Percentiles rank a stretch among this genome's conserved stretches.
Conservation (phyloP, 2,113 vertebrate genomes). For the Elanus axillaris region DNA sequence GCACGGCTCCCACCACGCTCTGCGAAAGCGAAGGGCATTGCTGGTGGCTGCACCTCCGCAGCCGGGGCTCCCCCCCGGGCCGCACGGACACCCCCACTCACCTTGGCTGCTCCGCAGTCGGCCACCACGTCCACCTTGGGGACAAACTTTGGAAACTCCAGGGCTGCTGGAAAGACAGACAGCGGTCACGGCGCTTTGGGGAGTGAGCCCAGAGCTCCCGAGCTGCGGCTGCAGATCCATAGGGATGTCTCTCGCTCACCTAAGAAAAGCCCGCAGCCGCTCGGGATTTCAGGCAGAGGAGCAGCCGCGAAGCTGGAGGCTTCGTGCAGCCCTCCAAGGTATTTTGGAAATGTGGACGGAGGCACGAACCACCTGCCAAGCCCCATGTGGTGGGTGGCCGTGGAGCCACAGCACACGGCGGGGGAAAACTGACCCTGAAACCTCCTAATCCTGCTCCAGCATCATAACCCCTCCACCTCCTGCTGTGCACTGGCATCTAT, state of each 20-base stretch:
- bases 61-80: neutral
- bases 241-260: neutral
- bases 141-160: conserved; percentile 76
- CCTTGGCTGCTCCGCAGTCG: conserved; percentile 85
- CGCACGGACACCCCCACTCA: neutral
- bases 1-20: conserved; percentile 77
- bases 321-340: neutral
- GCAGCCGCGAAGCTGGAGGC: neutral
- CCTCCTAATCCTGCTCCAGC: neutral
- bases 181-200: fast-evolving
- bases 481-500: no score
- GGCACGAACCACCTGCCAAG: neutral
- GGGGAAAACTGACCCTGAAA: neutral
- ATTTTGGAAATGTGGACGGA: fast-evolving
- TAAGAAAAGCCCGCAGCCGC: fast-evolving
- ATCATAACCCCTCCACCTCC: neutral
- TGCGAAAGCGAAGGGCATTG: conserved; percentile 43
- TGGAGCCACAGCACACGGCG: fast-evolving
- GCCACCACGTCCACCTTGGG: conserved; percentile 83
- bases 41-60: fast-evolving
- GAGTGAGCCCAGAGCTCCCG: fast-evolving
- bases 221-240: neutral
- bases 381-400: fast-evolving
- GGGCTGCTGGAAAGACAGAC: conserved; percentile 55
- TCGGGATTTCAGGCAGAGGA: neutral